Conservation (phyloP, 2,113 vertebrate genomes). For the Anoplopoma fimbria region DNA sequence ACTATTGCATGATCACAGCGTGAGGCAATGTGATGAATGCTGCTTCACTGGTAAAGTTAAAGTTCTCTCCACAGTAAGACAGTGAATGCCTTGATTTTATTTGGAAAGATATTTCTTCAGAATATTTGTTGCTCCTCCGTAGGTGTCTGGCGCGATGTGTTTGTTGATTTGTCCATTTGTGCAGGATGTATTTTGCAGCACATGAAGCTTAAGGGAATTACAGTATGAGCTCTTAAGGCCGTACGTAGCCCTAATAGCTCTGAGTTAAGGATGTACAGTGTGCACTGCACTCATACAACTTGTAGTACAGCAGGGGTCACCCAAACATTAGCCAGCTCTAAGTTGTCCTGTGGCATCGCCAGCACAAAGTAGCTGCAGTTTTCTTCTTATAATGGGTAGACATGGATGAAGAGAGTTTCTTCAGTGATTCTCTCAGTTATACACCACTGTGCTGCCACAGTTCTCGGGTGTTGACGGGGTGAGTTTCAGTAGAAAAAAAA, state of each 20-base stretch:
- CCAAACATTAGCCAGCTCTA: background rate
- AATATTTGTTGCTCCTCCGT: constrained; percentile 33
- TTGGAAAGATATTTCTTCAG: constrained; percentile 30
- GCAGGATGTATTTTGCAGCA: constrained; percentile 3
- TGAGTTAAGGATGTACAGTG: background rate
- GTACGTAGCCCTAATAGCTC: background rate
- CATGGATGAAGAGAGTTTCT: background rate
- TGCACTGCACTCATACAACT: constrained; percentile 11
- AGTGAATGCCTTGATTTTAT: constrained; percentile 44
- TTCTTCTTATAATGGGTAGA: constrained; percentile 6
- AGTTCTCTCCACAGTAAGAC: constrained; percentile 38
- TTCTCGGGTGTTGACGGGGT: constrained; percentile 11
- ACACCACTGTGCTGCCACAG: background rate
- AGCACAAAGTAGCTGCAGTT: background rate
- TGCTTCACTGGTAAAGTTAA: constrained; percentile 54
- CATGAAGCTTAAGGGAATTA: constrained; percentile 15
- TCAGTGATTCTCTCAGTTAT: constrained; percentile 6
- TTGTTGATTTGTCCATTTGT: constrained; percentile 39
- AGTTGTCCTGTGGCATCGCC: constrained; percentile 22
- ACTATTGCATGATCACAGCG: constrained; percentile 63
- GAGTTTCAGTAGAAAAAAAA: constrained; percentile 18
- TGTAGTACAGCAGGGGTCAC: constrained; percentile 7
- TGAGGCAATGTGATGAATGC: constrained; percentile 50
- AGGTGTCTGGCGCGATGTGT: constrained; percentile 12
- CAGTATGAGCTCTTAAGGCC: constrained; percentile 8